Evolutionary conservation across 2,888 invertebrate species (phyloP), one percentile per base, ranked within the genome.

Genomic region (Acronicta aceris): DNA sequence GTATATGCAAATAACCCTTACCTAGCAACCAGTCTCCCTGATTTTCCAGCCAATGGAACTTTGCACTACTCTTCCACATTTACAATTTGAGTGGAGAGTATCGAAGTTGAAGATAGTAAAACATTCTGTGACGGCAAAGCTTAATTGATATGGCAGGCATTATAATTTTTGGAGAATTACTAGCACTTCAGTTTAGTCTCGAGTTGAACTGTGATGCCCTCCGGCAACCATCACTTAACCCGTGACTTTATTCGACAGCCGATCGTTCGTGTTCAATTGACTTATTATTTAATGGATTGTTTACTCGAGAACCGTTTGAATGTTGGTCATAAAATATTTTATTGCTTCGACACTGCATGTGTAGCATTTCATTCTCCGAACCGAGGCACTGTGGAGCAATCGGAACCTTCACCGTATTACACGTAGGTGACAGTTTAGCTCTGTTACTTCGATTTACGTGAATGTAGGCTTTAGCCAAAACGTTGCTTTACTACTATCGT

Each of bases 231-330:
- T 15, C 42, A 53, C 38, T 63, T 68, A 63, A 55, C 55, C 58
- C 13, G 13, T 53, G 33, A 45, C 55, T 53, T 9, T 46, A 55
- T 63, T 68, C 38, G 55, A 41, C 49, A 33, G 42, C 30, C n/a
- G 40, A 65, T 54, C 27, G 38, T 43, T 52, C 21, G 56, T 58
- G 42, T 56, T 17, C 60, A 59, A 54, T 53, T 62, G 54, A 75
- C 21, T 45, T 59, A 57, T 59, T 65, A 33, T 65, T 55, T 45
- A 60, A 25, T 41, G 43, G 52, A 15, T 40, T 72, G 46, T 59
- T 66, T 59, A 56, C 51, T 59, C 45, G n/a, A 58, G 43, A 53
- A 36, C 45, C 46, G 46, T 55, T 56, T 56, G 33, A 15, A 30
- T 9, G 43, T 61, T 49, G 57, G 4, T 21, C 21, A 21, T 59